Evolutionary conservation across 2,888 invertebrate species (phyloP).

Genomic region (Polydrusus cervinus): DNA sequence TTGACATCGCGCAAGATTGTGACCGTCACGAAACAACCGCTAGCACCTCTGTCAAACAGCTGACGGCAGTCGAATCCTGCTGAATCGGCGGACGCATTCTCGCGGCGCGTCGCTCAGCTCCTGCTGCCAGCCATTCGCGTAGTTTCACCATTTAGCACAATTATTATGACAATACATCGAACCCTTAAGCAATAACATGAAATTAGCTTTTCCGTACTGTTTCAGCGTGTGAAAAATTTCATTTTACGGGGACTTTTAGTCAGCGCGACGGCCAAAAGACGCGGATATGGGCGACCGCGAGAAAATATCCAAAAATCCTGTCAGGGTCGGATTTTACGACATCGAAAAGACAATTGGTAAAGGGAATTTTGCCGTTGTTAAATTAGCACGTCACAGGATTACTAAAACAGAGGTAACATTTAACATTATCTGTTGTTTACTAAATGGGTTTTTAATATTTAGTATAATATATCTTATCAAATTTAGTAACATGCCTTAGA

Average conservation of each 20-base stretch:
- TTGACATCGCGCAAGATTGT: too few species aligned
- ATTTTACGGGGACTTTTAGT: constrained; percentile 41
- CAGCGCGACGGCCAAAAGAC: constrained; percentile 32
- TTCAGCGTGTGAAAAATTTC: constrained; percentile 17
- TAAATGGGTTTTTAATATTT: too few species aligned
- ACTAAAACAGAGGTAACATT: constrained; percentile 95
- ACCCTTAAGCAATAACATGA: constrained; percentile 48
- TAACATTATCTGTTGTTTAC: neutral
- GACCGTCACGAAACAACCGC: too few species aligned
- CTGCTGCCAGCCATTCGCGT: constrained; percentile 24
- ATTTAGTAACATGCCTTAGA: neutral
- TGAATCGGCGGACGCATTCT: constrained; percentile 33
- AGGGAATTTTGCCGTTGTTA: constrained; percentile 99
- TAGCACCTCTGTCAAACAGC: constrained; percentile 46
- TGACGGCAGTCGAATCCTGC: constrained; percentile 48
- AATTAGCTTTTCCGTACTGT: constrained; percentile 7
- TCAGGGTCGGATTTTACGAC: constrained; percentile 97
- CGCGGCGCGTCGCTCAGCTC: constrained; percentile 30
- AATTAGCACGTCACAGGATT: constrained; percentile 96
- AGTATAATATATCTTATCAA: neutral
- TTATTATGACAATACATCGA: constrained; percentile 49
- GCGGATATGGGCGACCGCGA: constrained; percentile 68
- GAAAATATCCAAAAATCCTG: constrained; percentile 72
- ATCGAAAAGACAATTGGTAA: constrained; percentile 98
- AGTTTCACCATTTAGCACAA: constrained; percentile 34